Percentiles rank a stretch among this genome's conserved stretches.
These are phyloP conservation scores for Timema cristinae DNA, from an alignment of 2,888 invertebrate genomes.

Conservation along the genomic window DNA sequence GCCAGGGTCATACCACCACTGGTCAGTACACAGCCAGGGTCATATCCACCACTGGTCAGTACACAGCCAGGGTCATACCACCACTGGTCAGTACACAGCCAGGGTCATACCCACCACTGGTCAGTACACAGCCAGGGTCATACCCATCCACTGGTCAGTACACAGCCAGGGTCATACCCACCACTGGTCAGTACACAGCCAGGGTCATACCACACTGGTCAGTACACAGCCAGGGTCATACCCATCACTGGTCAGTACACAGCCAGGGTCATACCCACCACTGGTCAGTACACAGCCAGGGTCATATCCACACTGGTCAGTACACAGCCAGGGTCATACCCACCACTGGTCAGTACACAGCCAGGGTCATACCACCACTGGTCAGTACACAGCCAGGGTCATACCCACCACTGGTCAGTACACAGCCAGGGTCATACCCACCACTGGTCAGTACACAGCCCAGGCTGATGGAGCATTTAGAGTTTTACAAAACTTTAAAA, in stretches of 20 bases:
- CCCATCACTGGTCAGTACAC: slow-evolving; percentile 80
- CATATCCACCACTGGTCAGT: slow-evolving; percentile 80
- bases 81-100: slow-evolving; percentile 85
- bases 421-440: slow-evolving; percentile 75
- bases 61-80: slow-evolving; percentile 77
- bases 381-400: slow-evolving; percentile 81
- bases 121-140: slow-evolving; percentile 79
- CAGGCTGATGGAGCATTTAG: no score
- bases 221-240: slow-evolving; percentile 79
- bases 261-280: slow-evolving; percentile 74
- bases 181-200: slow-evolving; percentile 85
- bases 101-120: slow-evolving; percentile 79
- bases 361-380: slow-evolving; percentile 79
- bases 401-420: slow-evolving; percentile 82
- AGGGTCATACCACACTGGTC: slow-evolving; percentile 80
- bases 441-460: no score
- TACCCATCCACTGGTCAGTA: slow-evolving; percentile 81
- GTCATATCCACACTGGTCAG: slow-evolving; percentile 83
- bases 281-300: slow-evolving; percentile 87
- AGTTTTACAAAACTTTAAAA: no score
- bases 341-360: slow-evolving; percentile 81
- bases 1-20: slow-evolving; percentile 76
- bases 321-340: slow-evolving; percentile 78
- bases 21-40: slow-evolving; percentile 88
- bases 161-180: slow-evolving; percentile 75